phyloP scores from a whole-genome alignment of 2,797 vertebrate species.

The Caiman crocodilus region DNA sequence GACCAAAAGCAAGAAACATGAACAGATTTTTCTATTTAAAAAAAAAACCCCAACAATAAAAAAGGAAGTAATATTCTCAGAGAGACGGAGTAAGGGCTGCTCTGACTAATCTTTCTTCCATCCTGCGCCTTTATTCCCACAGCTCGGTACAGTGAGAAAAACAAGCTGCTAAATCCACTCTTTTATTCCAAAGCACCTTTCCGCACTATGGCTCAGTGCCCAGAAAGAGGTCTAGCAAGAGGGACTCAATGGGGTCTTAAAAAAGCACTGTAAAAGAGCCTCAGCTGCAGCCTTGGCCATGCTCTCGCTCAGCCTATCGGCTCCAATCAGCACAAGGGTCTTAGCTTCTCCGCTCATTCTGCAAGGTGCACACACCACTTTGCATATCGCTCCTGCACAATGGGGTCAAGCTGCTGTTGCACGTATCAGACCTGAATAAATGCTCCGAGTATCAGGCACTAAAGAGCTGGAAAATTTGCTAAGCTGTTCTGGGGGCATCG shows the following conservation, averaged over 20 bases:
- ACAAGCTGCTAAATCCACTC: not conserved
- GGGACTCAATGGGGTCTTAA: not conserved
- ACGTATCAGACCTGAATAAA: not conserved
- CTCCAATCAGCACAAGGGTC: not conserved
- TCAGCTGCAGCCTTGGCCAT: not conserved
- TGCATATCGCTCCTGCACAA: not conserved
- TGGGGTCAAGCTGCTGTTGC: not conserved
- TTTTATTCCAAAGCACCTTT: slow-evolving; percentile 14
- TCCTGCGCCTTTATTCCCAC: not conserved
- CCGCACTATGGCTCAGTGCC: not conserved
- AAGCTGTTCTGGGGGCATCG: not conserved
- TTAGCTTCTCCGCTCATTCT: not conserved
- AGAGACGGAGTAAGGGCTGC: not conserved
- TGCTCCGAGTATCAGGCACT: not conserved
- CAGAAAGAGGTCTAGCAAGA: not conserved
- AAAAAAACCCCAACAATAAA: not conserved
- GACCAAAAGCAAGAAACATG: not conserved
- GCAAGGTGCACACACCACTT: not conserved
- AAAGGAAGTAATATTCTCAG: not conserved
- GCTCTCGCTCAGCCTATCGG: not conserved
- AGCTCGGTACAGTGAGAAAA: not conserved
- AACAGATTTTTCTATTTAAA: not conserved
- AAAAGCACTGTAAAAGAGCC: not conserved
- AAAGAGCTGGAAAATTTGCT: not conserved
- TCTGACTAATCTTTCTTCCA: not conserved